Percentiles rank a stretch among this genome's conserved stretches.
Conservation (phyloP, 2,888 invertebrate genomes). For the Hirtodrosophila histrioides region DNA sequence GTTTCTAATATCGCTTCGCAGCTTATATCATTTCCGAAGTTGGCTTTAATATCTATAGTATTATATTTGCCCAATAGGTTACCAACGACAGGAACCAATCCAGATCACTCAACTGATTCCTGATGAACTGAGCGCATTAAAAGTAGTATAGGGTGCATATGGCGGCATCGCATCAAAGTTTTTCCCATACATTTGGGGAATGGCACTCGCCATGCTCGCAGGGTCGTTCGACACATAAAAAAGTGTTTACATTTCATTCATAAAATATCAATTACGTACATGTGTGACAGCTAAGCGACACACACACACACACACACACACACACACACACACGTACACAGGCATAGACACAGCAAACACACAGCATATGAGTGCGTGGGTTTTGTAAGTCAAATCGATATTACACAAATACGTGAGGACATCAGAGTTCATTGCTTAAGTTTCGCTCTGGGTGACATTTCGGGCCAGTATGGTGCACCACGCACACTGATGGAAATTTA, state of each 20-base stretch:
- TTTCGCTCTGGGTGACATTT: slow-evolving; percentile 63
- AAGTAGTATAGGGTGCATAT: slow-evolving; percentile 39
- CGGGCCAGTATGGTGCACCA: slow-evolving; percentile 71
- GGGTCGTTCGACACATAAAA: slow-evolving; percentile 58
- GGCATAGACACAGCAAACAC: slow-evolving; percentile 1
- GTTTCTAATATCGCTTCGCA: too few relatives aligned
- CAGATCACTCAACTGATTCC: slow-evolving; percentile 3
- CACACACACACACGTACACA: slow-evolving; percentile 1
- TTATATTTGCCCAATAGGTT: background rate
- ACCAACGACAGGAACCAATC: background rate
- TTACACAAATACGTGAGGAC: slow-evolving; percentile 75
- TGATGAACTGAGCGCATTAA: slow-evolving; percentile 14
- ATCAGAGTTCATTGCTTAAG: slow-evolving; percentile 77
- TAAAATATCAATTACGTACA: slow-evolving; percentile 80
- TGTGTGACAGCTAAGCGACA: slow-evolving; percentile 68
- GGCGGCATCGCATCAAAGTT: slow-evolving; percentile 44
- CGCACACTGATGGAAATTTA: slow-evolving; percentile 77
- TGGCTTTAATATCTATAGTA: too few relatives aligned
- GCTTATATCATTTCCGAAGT: too few relatives aligned
- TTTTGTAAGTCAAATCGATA: slow-evolving; percentile 76
- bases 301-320: slow-evolving; percentile 18
- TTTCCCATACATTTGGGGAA: slow-evolving; percentile 11
- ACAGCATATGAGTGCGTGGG: slow-evolving; percentile 38
- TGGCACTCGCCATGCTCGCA: slow-evolving; percentile 11
- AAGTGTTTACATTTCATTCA: slow-evolving; percentile 80